phyloP scores from a whole-genome alignment of 2,888 invertebrate genomes.

The Athalia rosae region DNA sequence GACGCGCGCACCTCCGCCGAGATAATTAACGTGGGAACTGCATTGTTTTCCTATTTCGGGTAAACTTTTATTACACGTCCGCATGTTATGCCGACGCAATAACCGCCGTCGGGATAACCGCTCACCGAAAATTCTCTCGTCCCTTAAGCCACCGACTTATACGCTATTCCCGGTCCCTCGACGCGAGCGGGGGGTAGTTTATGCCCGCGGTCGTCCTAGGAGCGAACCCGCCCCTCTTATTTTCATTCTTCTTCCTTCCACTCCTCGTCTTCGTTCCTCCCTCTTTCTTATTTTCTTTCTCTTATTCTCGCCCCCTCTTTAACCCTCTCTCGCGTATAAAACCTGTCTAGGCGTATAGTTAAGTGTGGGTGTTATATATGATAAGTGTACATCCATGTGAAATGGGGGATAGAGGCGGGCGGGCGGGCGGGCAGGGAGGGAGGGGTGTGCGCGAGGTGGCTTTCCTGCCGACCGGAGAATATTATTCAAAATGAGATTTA shows the following conservation, averaged over 20 bases:
- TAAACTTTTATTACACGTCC: conserved; percentile 16
- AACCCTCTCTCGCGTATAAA: conserved; percentile 1
- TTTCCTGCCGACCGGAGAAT: conserved; percentile 55
- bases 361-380: neutral
- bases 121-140: too few species aligned
- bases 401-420: neutral
- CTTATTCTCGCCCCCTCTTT: conserved; percentile 14
- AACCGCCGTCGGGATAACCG: too few species aligned
- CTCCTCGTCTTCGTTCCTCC: neutral
- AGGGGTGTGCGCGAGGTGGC: conserved; percentile 48
- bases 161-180: too few species aligned
- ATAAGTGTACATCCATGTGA: neutral
- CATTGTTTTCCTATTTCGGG: conserved; percentile 38
- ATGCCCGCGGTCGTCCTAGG: conserved; percentile 19
- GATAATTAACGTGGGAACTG: conserved; percentile 37
- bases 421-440: neutral
- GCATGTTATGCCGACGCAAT: too few species aligned
- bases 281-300: neutral
- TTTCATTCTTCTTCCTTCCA: neutral
- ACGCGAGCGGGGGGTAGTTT: conserved; percentile 31
- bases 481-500: conserved; percentile 68
- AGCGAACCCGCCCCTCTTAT: neutral
- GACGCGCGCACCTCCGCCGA: neutral
- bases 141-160: too few species aligned
- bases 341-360: conserved; percentile 14